Conservation (phyloP, 2,888 invertebrate genomes). For the Lasioglossum marginatum region DNA sequence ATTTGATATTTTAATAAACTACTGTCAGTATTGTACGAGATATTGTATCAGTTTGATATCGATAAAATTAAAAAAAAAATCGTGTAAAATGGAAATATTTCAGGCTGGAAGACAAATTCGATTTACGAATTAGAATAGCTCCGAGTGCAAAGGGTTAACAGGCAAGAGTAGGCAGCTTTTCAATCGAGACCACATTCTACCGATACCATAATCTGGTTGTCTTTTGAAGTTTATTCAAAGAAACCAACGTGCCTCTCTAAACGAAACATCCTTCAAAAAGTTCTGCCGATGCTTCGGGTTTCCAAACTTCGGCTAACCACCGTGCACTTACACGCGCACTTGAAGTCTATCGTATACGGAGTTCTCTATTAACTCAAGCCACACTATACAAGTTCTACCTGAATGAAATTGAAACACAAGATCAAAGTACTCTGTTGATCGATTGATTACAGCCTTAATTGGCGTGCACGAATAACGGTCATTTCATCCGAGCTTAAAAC, state of each 20-base stretch:
- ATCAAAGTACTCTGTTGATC: conserved; percentile 23
- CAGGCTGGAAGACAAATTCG: no score
- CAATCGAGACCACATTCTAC: background rate
- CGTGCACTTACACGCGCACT: conserved; percentile 7
- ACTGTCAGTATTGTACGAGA: no score
- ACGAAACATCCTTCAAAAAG: background rate
- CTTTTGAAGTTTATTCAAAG: background rate
- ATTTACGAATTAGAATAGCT: no score
- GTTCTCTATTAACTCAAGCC: conserved; percentile 37
- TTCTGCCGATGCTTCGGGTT: conserved; percentile 32
- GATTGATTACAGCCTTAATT: conserved; percentile 57
- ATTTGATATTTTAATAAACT: no score
- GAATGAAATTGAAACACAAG: conserved; percentile 17
- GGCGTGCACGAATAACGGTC: conserved; percentile 38
- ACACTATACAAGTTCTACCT: conserved; percentile 24
- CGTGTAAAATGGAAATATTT: no score
- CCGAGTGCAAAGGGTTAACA: background rate
- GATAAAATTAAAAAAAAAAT: no score
- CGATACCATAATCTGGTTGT: background rate
- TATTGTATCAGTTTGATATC: no score
- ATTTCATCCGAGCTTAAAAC: conserved; percentile 34
- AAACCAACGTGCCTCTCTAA: background rate
- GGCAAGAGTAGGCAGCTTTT: background rate
- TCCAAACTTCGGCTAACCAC: conserved; percentile 56
- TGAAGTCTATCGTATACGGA: background rate